Percentiles rank a stretch among this genome's conserved stretches.
Evolutionary conservation across 1,140 invertebrate genomes (phyloP).

Genomic region (Temnothorax nylanderi): DNA sequence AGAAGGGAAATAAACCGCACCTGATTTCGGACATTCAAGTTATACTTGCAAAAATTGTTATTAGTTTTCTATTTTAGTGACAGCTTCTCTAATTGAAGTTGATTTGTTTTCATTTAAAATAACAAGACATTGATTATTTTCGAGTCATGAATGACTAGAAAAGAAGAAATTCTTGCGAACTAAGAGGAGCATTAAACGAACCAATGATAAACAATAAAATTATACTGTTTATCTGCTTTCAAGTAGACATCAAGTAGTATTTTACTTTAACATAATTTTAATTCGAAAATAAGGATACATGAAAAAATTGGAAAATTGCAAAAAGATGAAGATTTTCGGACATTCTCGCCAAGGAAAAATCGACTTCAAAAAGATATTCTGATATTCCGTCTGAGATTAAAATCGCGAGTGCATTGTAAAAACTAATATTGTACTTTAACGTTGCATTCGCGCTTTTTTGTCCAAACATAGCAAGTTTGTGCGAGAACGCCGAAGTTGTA

Average conservation of each 20-base stretch:
- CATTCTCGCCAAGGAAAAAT: background rate
- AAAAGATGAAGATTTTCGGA: background rate
- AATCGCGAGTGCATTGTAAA: background rate
- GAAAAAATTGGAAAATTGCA: background rate
- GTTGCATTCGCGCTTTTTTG: background rate
- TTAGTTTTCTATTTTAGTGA: background rate
- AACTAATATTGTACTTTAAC: background rate
- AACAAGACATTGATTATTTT: background rate
- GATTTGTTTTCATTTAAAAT: background rate
- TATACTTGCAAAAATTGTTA: background rate
- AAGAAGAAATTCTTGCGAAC: background rate
- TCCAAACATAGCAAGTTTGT: background rate
- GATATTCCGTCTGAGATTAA: background rate
- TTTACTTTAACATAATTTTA: no score
- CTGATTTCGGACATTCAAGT: background rate
- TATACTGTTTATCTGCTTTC: background rate
- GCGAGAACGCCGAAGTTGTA: constrained; percentile 4
- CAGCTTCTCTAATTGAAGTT: background rate
- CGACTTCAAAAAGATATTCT: background rate
- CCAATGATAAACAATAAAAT: no score
- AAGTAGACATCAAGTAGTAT: background rate
- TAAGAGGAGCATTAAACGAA: background rate
- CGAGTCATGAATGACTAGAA: background rate
- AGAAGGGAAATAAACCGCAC: background rate
- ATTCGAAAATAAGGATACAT: no score